These are phyloP conservation scores for Bufo bufo DNA, from an alignment of 2,113 vertebrate genomes.

Conservation along the genomic window DNA sequence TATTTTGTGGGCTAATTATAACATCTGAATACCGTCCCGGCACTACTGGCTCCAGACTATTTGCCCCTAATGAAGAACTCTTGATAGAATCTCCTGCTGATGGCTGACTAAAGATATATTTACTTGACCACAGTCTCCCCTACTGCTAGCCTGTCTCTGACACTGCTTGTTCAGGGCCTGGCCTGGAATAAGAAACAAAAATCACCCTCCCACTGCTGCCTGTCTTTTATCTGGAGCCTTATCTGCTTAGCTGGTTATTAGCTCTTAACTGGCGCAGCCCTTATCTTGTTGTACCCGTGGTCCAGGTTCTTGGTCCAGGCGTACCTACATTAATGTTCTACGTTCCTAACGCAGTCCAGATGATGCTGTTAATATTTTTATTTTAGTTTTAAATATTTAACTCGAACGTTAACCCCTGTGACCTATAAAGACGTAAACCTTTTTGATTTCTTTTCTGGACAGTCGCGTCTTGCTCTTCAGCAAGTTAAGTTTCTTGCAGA, in stretches of 20 bases:
- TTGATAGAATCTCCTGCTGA: constrained; percentile 29
- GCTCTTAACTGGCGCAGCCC: background rate
- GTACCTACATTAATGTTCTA: background rate
- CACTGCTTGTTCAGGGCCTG: constrained; percentile 10
- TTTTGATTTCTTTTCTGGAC: background rate
- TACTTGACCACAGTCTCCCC: constrained; percentile 32
- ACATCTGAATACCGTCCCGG: no score
- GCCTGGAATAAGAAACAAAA: background rate
- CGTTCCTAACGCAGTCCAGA: background rate
- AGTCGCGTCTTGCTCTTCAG: background rate
- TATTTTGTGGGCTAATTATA: no score
- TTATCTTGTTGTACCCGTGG: background rate
- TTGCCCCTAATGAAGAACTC: constrained; percentile 3
- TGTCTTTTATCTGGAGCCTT: constrained; percentile 40
- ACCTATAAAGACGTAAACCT: background rate
- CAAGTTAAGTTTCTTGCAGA: constrained; percentile 31
- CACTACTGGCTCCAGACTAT: background rate
- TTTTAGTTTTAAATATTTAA: background rate
- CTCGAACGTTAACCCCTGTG: background rate
- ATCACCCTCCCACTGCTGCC: constrained; percentile 24
- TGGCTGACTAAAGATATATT: constrained; percentile 40
- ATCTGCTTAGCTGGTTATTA: constrained; percentile 37
- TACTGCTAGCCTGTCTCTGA: constrained; percentile 7
- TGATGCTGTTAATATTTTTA: background rate
- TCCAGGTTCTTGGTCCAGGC: constrained; percentile 25